Evolutionary conservation across 2,797 vertebrate genomes (phyloP).

Genomic region (Anguilla marmorata): DNA sequence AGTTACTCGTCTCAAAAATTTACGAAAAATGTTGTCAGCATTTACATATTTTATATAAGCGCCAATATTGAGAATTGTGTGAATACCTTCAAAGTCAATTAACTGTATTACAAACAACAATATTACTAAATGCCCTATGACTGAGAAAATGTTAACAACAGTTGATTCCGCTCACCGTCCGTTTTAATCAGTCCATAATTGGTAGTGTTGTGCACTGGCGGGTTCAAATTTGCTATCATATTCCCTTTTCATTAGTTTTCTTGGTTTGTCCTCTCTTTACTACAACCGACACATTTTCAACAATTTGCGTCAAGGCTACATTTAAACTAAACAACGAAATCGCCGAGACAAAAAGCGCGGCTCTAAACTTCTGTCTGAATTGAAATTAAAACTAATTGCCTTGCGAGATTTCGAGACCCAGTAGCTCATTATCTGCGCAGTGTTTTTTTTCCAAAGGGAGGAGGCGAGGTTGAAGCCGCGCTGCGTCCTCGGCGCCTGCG

Average conservation of each 20-base stretch:
- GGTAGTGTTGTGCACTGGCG: too few species aligned
- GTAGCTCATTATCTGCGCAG: constrained; percentile 30
- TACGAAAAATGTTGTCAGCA: neutral
- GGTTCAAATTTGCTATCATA: neutral
- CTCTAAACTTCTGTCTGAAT: constrained; percentile 2
- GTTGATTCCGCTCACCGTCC: constrained; percentile 17
- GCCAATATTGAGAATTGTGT: neutral
- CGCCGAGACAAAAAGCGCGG: neutral
- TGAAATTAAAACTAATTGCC: constrained; percentile 20
- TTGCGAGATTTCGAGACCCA: constrained; percentile 32
- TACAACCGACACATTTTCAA: neutral
- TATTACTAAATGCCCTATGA: neutral
- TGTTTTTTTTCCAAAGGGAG: constrained; percentile 44
- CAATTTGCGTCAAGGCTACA: neutral
- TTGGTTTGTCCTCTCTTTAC: neutral
- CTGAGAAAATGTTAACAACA: neutral
- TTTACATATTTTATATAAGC: neutral
- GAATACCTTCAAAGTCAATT: neutral
- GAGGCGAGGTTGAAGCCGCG: constrained; percentile 50
- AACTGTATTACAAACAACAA: neutral
- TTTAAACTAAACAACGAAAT: neutral
- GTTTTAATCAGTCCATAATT: neutral
- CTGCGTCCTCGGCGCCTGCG: constrained; percentile 44
- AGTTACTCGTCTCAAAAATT: neutral
- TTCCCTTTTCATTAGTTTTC: neutral